phyloP scores from a whole-genome alignment of 1,140 invertebrate species.

The Amyelois transitella region DNA sequence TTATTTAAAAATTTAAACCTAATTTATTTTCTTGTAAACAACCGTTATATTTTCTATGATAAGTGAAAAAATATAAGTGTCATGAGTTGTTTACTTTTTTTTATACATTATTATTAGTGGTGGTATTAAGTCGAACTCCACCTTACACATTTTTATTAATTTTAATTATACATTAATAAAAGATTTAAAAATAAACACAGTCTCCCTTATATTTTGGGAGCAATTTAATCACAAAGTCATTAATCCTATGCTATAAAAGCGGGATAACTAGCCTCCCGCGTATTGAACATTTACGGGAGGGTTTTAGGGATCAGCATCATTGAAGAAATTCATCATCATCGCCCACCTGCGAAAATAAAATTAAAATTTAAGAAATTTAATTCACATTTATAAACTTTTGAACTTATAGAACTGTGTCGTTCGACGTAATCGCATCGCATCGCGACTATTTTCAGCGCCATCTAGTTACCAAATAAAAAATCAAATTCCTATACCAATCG shows the following conservation, averaged over 20 bases:
- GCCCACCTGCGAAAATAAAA: slow-evolving; percentile 75
- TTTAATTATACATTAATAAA: neutral
- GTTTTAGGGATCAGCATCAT: slow-evolving; percentile 25
- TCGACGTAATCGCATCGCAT: no score
- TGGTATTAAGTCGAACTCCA: neutral
- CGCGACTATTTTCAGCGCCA: no score
- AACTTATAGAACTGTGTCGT: no score
- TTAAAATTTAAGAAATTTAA: no score
- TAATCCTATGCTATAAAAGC: no score
- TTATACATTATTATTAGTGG: neutral
- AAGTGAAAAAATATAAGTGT: neutral
- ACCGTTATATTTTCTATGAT: neutral
- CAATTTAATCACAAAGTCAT: no score
- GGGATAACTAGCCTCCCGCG: no score
- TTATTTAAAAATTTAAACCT: neutral
- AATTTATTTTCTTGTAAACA: neutral
- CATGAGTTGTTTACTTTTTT: neutral
- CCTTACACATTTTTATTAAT: neutral
- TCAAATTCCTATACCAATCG: no score
- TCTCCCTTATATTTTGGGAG: neutral
- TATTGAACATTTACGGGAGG: no score
- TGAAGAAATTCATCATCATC: slow-evolving; percentile 83
- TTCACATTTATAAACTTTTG: no score
- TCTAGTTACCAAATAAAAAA: no score
- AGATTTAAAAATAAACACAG: neutral